Evolutionary conservation across 2,113 vertebrate species (phyloP).

Genomic region (Prunella fulvescens): DNA sequence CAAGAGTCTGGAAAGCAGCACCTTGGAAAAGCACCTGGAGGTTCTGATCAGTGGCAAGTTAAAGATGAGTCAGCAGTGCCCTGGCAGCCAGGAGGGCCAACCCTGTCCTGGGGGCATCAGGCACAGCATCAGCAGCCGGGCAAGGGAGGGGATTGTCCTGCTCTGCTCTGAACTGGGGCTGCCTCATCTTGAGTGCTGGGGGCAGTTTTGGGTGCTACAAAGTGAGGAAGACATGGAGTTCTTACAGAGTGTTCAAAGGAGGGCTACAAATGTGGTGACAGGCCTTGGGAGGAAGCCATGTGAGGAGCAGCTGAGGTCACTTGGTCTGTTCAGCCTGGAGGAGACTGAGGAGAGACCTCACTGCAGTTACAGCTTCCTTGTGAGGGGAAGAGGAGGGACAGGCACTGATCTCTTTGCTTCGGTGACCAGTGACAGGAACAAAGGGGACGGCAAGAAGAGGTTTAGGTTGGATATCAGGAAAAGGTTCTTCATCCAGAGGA

Average conservation of each 20-base stretch:
- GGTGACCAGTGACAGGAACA: background rate
- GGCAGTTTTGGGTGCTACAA: background rate
- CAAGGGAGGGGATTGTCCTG: fast-evolving
- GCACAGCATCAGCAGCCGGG: fast-evolving
- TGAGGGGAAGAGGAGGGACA: background rate
- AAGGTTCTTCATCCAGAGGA: background rate
- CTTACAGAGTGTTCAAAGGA: fast-evolving
- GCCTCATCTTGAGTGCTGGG: background rate
- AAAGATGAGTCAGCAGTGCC: background rate
- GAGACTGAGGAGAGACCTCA: background rate
- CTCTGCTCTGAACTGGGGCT: fast-evolving
- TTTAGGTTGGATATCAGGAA: background rate
- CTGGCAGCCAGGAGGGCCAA: background rate
- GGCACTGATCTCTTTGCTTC: background rate
- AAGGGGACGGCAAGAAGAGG: background rate
- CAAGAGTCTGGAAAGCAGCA: background rate
- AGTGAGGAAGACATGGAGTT: fast-evolving
- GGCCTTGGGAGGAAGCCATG: fast-evolving
- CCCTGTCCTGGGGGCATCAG: background rate
- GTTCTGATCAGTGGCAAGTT: too few species aligned
- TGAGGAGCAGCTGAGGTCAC: background rate
- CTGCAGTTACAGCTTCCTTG: fast-evolving
- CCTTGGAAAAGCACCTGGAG: background rate
- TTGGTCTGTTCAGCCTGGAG: background rate
- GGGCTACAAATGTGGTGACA: background rate